Conservation (phyloP, 2,888 invertebrate genomes). For the Siphlonurus alternatus region DNA sequence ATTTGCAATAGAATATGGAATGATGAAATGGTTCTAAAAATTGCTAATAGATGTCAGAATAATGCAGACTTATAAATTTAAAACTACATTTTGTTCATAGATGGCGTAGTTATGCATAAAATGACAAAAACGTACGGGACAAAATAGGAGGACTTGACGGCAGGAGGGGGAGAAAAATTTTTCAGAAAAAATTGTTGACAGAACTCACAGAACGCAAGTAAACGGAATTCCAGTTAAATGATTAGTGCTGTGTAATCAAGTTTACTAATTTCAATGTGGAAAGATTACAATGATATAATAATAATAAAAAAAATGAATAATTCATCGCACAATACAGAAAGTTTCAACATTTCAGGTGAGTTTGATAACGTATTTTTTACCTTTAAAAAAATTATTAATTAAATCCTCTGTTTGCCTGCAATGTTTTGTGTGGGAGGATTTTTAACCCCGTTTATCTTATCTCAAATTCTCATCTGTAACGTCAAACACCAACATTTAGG, state of each 20-base stretch:
- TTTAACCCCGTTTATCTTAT: background rate
- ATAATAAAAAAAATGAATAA: slow-evolving; percentile 14
- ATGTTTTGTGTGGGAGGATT: background rate
- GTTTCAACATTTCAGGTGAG: slow-evolving; percentile 15
- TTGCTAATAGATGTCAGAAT: background rate
- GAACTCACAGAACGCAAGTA: background rate
- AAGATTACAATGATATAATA: slow-evolving; percentile 11
- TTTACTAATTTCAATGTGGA: slow-evolving; percentile 10
- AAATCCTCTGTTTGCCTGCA: background rate
- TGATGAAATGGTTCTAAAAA: no score
- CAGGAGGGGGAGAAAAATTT: background rate
- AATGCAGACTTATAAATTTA: no score
- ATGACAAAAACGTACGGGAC: no score
- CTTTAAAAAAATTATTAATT: background rate
- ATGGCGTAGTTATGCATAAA: no score
- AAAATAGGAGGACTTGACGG: background rate
- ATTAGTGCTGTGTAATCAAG: background rate
- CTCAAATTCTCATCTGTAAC: background rate
- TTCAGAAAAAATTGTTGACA: background rate
- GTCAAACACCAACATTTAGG: background rate
- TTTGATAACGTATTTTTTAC: background rate
- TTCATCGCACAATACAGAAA: slow-evolving; percentile 14
- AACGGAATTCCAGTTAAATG: background rate
- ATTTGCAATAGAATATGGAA: no score
- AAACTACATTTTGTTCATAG: no score